A percentile compares a stretch with the other conserved stretches of the same genome.
Conservation (phyloP, 2,113 vertebrate species). For the Fregetta grallaria region DNA sequence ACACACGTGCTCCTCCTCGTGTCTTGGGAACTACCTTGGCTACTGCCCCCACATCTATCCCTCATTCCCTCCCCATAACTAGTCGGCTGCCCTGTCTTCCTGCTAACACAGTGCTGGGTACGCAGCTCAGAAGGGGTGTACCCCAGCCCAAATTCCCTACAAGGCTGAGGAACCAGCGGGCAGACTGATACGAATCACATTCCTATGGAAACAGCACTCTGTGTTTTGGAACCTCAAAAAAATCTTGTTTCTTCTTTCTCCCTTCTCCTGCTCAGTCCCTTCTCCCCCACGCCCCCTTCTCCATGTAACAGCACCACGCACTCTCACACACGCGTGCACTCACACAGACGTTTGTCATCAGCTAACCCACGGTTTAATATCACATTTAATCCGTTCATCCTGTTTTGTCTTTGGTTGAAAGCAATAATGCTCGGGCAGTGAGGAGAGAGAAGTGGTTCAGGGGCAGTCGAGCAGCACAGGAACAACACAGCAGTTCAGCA, state of each 20-base stretch:
- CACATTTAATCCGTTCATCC: neutral
- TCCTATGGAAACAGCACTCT: slow-evolving; percentile 1
- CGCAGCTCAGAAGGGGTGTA: fast-evolving
- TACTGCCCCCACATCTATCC: fast-evolving
- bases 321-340: fast-evolving
- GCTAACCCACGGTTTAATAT: fast-evolving
- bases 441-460: neutral
- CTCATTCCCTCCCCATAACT: neutral
- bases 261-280: neutral
- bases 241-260: neutral
- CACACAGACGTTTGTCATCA: neutral
- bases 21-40: neutral
- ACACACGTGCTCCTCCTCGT: fast-evolving
- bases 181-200: neutral
- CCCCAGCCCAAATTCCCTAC: neutral
- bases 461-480: neutral
- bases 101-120: fast-evolving
- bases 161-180: neutral
- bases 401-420: slow-evolving; percentile 20
- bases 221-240: neutral
- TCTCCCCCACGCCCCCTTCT: neutral
- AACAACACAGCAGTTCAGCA: neutral
- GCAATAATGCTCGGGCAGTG: neutral
- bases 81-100: fast-evolving
- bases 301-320: fast-evolving